These are phyloP conservation scores for Felis chaus DNA, from an alignment of 2,113 vertebrate genomes.

Conservation along the genomic window DNA sequence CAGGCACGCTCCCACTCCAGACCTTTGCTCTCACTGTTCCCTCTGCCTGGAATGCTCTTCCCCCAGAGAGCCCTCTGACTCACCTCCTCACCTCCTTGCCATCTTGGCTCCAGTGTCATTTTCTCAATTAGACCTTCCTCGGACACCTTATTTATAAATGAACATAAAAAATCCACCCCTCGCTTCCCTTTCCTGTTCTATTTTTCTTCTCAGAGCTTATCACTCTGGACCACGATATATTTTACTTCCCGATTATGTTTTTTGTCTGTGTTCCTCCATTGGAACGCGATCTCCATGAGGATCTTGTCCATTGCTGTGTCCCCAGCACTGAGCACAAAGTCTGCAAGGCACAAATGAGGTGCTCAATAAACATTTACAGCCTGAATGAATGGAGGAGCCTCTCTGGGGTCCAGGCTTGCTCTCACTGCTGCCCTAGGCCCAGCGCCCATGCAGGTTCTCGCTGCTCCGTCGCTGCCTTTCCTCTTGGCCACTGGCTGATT, in stretches of 20 bases:
- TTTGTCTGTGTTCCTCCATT: background rate
- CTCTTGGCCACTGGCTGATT: background rate
- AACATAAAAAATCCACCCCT: background rate
- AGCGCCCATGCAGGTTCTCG: fast-evolving
- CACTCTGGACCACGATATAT: background rate
- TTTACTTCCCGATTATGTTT: background rate
- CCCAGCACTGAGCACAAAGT: background rate
- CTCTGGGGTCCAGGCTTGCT: background rate
- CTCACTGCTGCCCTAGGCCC: background rate
- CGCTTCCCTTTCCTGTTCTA: background rate
- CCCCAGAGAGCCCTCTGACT: background rate
- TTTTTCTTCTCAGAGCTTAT: background rate
- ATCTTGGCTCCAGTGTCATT: background rate
- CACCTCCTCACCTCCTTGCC: background rate
- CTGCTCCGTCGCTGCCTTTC: background rate
- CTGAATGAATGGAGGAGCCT: background rate
- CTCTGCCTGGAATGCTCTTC: background rate
- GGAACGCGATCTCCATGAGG: background rate
- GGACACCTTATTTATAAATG: conserved; percentile 8
- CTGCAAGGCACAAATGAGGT: background rate
- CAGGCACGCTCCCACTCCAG: background rate
- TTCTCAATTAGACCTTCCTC: conserved; percentile 12
- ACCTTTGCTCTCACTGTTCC: background rate
- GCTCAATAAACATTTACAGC: background rate
- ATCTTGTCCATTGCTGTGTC: background rate